phyloP scores from a whole-genome alignment of 1,140 invertebrate genomes.

The Procambarus clarkii region DNA sequence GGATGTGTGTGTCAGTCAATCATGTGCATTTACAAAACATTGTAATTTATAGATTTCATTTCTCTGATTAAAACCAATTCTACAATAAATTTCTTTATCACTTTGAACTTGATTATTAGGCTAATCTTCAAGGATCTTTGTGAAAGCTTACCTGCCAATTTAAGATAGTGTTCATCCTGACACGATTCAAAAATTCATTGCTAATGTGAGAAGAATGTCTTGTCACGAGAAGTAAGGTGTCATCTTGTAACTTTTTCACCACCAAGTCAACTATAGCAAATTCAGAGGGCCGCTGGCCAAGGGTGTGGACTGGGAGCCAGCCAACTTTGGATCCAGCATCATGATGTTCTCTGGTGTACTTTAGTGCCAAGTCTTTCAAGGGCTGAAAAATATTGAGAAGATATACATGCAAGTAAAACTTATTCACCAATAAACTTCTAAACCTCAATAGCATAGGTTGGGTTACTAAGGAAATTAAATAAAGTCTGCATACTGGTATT shows the following conservation, averaged over 20 bases:
- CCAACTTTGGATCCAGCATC: constrained; percentile 47
- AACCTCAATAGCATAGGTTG: no score
- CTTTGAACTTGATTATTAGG: no score
- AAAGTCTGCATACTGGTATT: no score
- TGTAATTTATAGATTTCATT: no score
- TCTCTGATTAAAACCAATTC: no score
- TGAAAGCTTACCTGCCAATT: constrained; percentile 50
- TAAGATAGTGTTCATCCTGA: constrained; percentile 53
- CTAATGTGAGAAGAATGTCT: constrained; percentile 38
- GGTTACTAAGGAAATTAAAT: no score
- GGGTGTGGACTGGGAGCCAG: constrained; percentile 35
- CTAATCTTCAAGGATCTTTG: background rate
- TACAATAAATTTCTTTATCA: no score
- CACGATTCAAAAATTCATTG: constrained; percentile 56
- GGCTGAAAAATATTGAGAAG: background rate
- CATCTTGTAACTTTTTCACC: constrained; percentile 42
- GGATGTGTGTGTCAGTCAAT: no score
- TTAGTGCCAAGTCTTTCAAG: constrained; percentile 51
- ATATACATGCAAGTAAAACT: background rate
- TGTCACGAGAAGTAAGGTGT: constrained; percentile 44
- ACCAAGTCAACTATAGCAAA: constrained; percentile 49
- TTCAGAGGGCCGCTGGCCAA: constrained; percentile 21
- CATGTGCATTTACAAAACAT: no score
- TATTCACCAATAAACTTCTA: no score
- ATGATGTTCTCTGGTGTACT: constrained; percentile 52